A percentile compares a stretch with the other conserved stretches of the same genome.
Conservation (phyloP, 2,113 vertebrate genomes). For the Edolisoma coerulescens region DNA sequence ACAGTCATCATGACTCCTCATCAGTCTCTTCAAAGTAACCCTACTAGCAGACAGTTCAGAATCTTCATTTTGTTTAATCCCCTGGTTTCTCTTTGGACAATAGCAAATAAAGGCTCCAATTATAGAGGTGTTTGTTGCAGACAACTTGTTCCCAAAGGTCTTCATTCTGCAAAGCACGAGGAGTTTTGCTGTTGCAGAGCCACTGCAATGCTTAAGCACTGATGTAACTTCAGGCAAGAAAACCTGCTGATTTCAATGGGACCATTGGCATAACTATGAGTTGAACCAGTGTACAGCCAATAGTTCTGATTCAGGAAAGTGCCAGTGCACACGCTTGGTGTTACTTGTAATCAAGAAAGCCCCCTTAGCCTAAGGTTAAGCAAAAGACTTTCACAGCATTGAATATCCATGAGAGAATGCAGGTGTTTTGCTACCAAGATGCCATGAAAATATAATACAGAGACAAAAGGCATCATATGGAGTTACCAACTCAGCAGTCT, state of each 20-base stretch:
- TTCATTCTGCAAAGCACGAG: neutral
- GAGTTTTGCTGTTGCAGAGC: neutral
- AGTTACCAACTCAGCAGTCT: neutral
- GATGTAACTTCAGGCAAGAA: neutral
- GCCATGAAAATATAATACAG: neutral
- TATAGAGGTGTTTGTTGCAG: neutral
- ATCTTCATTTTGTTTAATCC: neutral
- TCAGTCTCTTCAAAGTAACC: neutral
- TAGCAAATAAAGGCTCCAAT: neutral
- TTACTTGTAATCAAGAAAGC: neutral
- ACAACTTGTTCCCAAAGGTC: neutral
- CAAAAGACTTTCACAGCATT: neutral
- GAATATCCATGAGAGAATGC: neutral
- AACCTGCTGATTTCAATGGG: neutral
- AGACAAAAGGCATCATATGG: neutral
- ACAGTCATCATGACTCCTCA: neutral
- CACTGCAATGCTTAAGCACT: neutral
- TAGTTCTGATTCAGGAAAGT: neutral
- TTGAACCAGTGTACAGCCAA: neutral
- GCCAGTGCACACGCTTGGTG: fast-evolving
- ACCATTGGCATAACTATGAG: neutral
- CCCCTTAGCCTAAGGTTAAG: neutral
- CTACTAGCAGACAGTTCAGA: neutral
- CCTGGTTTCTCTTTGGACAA: neutral
- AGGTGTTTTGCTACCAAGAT: neutral